Evolutionary conservation across 2,888 invertebrate genomes (phyloP), one percentile per base, ranked within the genome.

Genomic region (Mimachlamys varia): DNA sequence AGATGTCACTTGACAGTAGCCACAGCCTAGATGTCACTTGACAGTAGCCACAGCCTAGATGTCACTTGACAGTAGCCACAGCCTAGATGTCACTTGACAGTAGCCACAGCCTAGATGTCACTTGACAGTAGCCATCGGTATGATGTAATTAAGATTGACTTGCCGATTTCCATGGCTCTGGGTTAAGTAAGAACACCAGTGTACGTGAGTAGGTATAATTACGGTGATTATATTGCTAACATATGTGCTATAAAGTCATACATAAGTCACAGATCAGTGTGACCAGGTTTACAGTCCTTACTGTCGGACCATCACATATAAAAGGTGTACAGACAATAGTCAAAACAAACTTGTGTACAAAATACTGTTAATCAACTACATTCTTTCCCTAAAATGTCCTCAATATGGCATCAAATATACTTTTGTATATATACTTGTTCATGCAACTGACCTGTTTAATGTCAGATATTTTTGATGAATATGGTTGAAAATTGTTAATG

Each of bases 101-200:
- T 33, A 15, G 76, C 15, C 76, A 76, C 76, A 76, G 76, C 19
- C 27, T 27, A 17, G 13, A 15, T 76, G 76, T 76, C 76, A 76
- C 76, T 76, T 22, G 0, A 76, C 33, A 10, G 76, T 33, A 15
- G 76, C 15, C n/a, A n/a, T 12, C 0, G 33, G 33, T 13, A 76
- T 76, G 76, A 76, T 27, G 76, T 76, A 76, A 76, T 76, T 33
- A 76, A 76, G 76, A 76, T 76, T 13, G 76, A 76, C 62, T 22
- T 27, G n/a, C 13, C 76, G 76, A 76, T 76, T 27, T 76, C 76
- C 76, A 76, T 0, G 13, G 7, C 12, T 33, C 10, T 33, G 27
- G 76, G 76, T 76, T 76, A 76, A 76, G 76, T 33, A 76, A 33
- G 12, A 76, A 76, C 76, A 33, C 76, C 76, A 10, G 76, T 76